phyloP scores from a whole-genome alignment of 1,140 invertebrate species.

The Oscheius sp. region DNA sequence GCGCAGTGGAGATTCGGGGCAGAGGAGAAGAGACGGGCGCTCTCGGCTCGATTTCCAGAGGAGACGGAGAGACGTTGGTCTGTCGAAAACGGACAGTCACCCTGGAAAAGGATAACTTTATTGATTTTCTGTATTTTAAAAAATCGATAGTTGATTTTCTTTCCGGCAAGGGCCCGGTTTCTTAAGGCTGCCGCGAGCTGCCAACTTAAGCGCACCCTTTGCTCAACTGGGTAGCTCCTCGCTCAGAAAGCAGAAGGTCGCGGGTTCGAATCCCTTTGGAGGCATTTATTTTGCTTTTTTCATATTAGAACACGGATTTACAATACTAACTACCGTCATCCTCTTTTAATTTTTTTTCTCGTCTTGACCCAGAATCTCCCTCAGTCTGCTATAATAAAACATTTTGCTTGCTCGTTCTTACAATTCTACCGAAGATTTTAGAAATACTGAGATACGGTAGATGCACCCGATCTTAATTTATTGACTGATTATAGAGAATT shows the following conservation, averaged over 20 bases:
- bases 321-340: no score
- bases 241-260: no score
- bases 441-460: not conserved
- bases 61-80: conserved; percentile 5
- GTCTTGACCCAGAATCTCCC: conserved; percentile 27
- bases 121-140: no score
- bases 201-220: no score
- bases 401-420: conserved; percentile 27
- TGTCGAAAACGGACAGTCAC: conserved; percentile 9
- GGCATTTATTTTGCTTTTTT: no score
- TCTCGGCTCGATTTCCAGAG: conserved; percentile 13
- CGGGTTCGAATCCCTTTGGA: no score
- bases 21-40: not conserved
- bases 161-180: no score
- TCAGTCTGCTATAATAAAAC: conserved; percentile 25
- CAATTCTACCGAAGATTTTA: conserved; percentile 18
- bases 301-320: no score
- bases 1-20: conserved; percentile 7
- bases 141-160: no score
- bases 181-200: no score
- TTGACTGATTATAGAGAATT: conserved; percentile 24
- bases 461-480: not conserved
- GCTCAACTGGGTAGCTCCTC: no score
- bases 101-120: not conserved
- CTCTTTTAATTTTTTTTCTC: not conserved